A percentile compares a stretch with the other conserved stretches of the same genome.
phyloP scores from a whole-genome alignment of 2,797 vertebrate genomes.

The Cygnus olor region DNA sequence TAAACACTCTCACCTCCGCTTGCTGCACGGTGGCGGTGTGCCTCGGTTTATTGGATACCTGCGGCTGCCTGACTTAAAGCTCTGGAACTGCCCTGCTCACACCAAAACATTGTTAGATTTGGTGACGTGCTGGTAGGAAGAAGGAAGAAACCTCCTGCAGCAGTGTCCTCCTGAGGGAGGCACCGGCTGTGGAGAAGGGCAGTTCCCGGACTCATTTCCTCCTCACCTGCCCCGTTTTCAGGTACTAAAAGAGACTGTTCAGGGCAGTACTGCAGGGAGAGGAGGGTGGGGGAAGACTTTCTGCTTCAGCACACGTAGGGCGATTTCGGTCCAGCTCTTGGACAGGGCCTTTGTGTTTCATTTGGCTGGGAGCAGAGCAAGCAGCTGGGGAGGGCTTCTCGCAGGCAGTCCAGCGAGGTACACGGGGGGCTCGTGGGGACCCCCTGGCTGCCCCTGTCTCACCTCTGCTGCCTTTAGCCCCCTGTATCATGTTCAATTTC shows the following conservation, averaged over 20 bases:
- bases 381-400: neutral
- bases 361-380: neutral
- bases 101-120: rapidly evolving
- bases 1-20: neutral
- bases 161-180: neutral
- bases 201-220: neutral
- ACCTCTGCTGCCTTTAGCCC: neutral
- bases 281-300: neutral
- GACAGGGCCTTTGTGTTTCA: neutral
- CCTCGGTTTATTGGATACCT: rapidly evolving
- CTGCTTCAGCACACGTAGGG: rapidly evolving
- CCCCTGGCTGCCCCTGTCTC: rapidly evolving
- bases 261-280: neutral
- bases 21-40: no score
- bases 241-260: neutral
- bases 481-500: neutral
- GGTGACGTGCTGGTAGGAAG: rapidly evolving
- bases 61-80: neutral
- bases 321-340: rapidly evolving
- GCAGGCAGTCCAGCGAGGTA: neutral
- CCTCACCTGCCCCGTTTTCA: rapidly evolving
- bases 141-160: neutral
- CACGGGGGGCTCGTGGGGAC: rapidly evolving
- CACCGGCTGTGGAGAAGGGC: rapidly evolving
- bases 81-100: rapidly evolving